Conservation (phyloP, 2,888 invertebrate species). For the Phortica magna region DNA sequence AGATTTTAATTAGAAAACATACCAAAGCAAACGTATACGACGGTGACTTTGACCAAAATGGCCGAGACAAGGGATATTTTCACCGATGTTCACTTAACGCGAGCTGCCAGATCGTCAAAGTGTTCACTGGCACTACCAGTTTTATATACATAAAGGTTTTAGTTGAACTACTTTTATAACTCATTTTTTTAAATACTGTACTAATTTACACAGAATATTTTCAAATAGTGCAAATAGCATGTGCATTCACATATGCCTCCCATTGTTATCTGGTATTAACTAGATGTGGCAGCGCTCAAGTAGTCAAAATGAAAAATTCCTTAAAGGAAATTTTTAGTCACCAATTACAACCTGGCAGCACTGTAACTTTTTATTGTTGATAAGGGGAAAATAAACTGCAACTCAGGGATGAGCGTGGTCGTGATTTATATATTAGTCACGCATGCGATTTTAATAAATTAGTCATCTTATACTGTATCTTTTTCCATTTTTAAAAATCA, state of each 20-base stretch:
- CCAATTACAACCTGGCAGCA: neutral
- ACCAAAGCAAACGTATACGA: conserved; percentile 74
- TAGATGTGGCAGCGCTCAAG: too few relatives aligned
- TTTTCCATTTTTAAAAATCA: too few relatives aligned
- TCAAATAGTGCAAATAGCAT: too few relatives aligned
- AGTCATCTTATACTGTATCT: too few relatives aligned
- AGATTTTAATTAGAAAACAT: conserved; percentile 55
- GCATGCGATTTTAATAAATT: too few relatives aligned
- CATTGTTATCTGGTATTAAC: too few relatives aligned
- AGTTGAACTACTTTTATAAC: neutral
- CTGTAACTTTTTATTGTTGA: neutral
- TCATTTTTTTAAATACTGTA: neutral
- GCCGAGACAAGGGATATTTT: conserved; percentile 48
- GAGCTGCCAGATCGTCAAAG: neutral
- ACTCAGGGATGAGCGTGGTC: too few relatives aligned
- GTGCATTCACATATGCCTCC: too few relatives aligned
- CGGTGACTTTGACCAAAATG: conserved; percentile 71
- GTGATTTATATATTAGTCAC: too few relatives aligned
- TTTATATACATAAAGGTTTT: neutral
- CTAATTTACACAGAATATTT: too few relatives aligned
- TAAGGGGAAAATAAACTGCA: too few relatives aligned
- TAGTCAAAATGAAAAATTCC: too few relatives aligned
- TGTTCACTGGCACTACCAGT: neutral
- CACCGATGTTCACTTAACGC: neutral
- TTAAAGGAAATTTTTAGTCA: neutral